Evolutionary conservation across 2,113 vertebrate species (phyloP).

Genomic region (Rhabdomys dilectus): DNA sequence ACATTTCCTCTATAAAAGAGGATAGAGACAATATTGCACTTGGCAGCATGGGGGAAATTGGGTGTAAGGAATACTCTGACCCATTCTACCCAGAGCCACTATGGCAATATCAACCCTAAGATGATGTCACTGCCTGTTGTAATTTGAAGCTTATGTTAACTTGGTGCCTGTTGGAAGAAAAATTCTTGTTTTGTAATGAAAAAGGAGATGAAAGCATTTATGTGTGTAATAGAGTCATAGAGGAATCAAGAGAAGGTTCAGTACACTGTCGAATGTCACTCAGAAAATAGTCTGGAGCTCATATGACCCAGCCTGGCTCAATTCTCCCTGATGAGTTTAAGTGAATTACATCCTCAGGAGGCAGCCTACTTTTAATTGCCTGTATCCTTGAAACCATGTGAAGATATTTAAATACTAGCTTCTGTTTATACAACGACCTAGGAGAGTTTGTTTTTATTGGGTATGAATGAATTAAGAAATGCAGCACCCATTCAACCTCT

Average conservation of each 20-base stretch:
- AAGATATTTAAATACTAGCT: not conserved
- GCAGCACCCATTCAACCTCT: not conserved
- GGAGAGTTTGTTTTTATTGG: not conserved
- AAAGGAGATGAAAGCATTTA: slow-evolving; percentile 48
- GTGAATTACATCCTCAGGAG: not conserved
- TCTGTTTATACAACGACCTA: not conserved
- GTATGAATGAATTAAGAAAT: not conserved
- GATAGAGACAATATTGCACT: slow-evolving; percentile 28
- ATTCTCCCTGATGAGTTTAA: not conserved
- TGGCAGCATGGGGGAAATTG: slow-evolving; percentile 73
- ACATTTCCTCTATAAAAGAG: slow-evolving; percentile 63
- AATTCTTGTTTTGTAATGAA: slow-evolving; percentile 26
- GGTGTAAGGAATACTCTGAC: slow-evolving; percentile 65
- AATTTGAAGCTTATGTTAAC: slow-evolving; percentile 51
- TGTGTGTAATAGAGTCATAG: slow-evolving; percentile 48
- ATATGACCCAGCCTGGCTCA: not conserved
- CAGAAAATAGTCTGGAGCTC: not conserved
- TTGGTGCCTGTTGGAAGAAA: not conserved
- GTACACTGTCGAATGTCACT: not conserved
- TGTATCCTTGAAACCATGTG: not conserved
- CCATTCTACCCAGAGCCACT: not conserved
- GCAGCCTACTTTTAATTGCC: not conserved
- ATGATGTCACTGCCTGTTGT: slow-evolving; percentile 37
- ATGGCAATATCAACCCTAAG: slow-evolving; percentile 12
- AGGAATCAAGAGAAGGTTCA: slow-evolving; percentile 37